Percentiles rank a stretch among this genome's conserved stretches.
phyloP scores from a whole-genome alignment of 2,797 vertebrate genomes.

The Crax fasciolata region DNA sequence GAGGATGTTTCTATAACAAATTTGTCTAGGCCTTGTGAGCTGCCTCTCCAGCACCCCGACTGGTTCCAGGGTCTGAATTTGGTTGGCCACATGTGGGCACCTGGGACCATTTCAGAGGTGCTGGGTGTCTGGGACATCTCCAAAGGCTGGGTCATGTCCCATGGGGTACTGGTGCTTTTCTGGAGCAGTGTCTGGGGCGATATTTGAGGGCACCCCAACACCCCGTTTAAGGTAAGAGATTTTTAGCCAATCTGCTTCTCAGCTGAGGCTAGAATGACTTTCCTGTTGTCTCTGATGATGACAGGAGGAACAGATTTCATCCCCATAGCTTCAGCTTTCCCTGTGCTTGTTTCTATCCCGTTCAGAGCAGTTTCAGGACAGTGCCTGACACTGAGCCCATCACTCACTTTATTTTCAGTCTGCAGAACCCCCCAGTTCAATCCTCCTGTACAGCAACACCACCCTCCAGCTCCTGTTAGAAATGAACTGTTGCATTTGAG shows the following conservation, averaged over 20 bases:
- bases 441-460: accelerated
- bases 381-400: not conserved
- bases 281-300: not conserved
- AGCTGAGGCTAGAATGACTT: not conserved
- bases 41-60: not conserved
- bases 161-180: not conserved
- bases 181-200: not conserved
- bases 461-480: not conserved
- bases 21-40: not conserved
- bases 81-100: not conserved
- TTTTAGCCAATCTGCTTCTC: not conserved
- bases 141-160: not conserved
- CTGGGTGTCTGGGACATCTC: not conserved
- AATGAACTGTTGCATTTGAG: not conserved
- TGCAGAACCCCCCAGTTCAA: not conserved
- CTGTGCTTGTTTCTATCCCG: accelerated
- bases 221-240: not conserved
- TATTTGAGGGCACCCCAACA: not conserved
- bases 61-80: not conserved
- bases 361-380: not conserved
- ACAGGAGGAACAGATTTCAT: not conserved
- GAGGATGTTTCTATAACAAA: accelerated
- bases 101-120: not conserved
- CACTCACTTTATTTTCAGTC: not conserved
- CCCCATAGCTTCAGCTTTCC: not conserved